Conservation (phyloP, 1,140 invertebrate species). For the Drosophila eugracilis region DNA sequence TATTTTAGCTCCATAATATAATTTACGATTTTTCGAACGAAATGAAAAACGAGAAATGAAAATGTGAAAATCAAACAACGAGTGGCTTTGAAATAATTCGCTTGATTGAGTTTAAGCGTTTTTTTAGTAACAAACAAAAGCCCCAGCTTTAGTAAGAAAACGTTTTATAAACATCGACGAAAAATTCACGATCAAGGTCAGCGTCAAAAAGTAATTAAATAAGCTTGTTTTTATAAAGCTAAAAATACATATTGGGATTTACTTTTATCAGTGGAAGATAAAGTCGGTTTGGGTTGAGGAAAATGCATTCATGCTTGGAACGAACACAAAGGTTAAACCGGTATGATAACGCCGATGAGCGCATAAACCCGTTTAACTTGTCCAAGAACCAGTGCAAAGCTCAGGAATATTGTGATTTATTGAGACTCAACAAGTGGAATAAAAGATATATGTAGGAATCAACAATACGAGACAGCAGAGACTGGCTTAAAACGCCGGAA, state of each 20-base stretch:
- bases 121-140: conserved; percentile 16
- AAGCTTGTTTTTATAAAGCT: conserved; percentile 31
- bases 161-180: conserved; percentile 21
- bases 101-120: conserved; percentile 57
- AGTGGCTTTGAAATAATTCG: conserved; percentile 50
- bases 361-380: conserved; percentile 63
- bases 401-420: conserved; percentile 36
- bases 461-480: not conserved
- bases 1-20: conserved; percentile 7
- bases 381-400: conserved; percentile 58
- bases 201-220: conserved; percentile 31
- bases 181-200: conserved; percentile 70
- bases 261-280: conserved; percentile 51
- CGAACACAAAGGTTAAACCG: conserved; percentile 39
- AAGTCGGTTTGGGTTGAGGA: conserved; percentile 1
- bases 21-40: conserved; percentile 40
- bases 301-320: conserved; percentile 30
- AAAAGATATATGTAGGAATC: not conserved
- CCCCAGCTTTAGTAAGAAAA: conserved; percentile 2
- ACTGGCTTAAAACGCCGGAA: not conserved
- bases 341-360: conserved; percentile 45
- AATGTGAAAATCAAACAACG: conserved; percentile 33
- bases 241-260: conserved; percentile 20
- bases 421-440: conserved; percentile 27
- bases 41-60: conserved; percentile 45